phyloP scores from a whole-genome alignment of 2,797 vertebrate species.

The Bradypodion ventrale region DNA sequence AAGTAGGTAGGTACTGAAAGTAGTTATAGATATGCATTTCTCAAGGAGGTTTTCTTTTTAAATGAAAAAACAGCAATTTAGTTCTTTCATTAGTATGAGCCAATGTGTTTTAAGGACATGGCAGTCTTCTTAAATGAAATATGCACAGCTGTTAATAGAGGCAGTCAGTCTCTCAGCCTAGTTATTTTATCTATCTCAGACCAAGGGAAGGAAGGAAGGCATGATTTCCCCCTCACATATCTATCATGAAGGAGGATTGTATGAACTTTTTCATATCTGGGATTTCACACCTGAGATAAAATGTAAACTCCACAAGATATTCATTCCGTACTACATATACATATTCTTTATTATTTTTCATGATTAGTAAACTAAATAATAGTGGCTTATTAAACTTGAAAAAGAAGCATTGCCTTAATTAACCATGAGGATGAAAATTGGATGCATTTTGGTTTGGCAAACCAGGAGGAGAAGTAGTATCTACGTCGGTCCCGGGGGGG shows the following conservation, averaged over 20 bases:
- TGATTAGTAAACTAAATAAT: background rate
- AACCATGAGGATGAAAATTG: background rate
- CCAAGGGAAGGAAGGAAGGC: background rate
- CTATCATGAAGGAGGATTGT: background rate
- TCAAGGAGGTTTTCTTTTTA: background rate
- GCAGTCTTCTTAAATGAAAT: background rate
- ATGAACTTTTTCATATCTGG: background rate
- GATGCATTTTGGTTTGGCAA: no score
- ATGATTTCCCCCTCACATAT: background rate
- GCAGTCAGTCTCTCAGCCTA: background rate
- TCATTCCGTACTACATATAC: no score
- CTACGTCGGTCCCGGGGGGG: no score
- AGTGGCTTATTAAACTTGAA: no score
- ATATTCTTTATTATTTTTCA: background rate
- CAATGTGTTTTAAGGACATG: background rate
- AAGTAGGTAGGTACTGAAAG: background rate
- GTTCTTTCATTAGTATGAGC: background rate
- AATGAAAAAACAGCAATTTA: background rate
- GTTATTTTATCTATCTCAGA: background rate
- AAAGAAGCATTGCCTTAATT: background rate
- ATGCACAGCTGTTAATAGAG: background rate
- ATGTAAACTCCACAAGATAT: no score
- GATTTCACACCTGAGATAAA: background rate
- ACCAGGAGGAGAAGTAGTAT: no score
- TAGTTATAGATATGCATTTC: background rate